Base-by-base conservation (phyloP, 2,888 invertebrate genomes). In the Leptura quadrifasciata region DNA sequence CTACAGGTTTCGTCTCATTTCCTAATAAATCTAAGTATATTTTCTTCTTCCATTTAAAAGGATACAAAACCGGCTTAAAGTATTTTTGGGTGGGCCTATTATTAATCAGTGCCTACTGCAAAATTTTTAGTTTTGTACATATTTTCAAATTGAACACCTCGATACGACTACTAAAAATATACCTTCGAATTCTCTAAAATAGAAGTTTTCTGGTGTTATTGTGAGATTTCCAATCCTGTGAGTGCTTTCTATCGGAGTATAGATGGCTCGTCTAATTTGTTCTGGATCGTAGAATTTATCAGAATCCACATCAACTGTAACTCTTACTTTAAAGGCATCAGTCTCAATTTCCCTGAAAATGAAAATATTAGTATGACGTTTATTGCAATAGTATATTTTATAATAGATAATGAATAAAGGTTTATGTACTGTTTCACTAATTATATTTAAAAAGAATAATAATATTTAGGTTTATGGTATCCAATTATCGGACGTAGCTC, bases 241-340 rank as follows among this genome's bases (percentile, higher is more conserved):
- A 2, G 87, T 90, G 35, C 89, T 88, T 35, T 87, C 87, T 78
- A 95, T 92, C 84, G 93, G 92, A n/a, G 91, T 88, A 65, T 90
- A 90, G 4, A 95, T 88, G 0, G 91, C 87, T 2, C 90, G 86
- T 27, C 88, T 89, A 55, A 89, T 89, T 2, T 90, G 86, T 52
- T 89, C 88, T 8, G 90, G 87, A 12, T 91, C 91, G 79, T 93
- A 90, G 67, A 91, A 91, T 15, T 92, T 91, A 9, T 89, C 90
- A 0, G 94, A 93, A 9, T 92, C 92, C 70, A 95, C 90, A 86
- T 95, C 95, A 78, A 95, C 87, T 0, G 94, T 94, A 21, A 94
- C 94, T 85, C 92, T 91, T 71, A 92, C 92, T 9, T 91, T 90
- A 85, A 94, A 93, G 55, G 90, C 88, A 82, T 94, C 94, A 1